Evolutionary conservation across 2,888 invertebrate species (phyloP), one percentile per base, ranked within the genome.

Genomic region (Sabatieria punctata): DNA sequence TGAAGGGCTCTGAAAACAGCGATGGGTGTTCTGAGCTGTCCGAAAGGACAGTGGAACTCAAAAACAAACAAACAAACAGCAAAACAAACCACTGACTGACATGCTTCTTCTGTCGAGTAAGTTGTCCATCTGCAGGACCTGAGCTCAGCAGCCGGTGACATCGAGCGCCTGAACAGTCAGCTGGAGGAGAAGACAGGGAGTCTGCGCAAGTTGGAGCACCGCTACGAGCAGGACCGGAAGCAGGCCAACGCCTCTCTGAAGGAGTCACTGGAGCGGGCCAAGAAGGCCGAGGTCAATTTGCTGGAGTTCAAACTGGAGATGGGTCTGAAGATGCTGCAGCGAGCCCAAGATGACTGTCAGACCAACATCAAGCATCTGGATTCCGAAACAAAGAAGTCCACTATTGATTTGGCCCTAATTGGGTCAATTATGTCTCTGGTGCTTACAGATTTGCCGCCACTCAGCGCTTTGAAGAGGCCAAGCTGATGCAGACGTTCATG

Each of bases 281-380:
- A 54, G 37, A 55, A 54, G 42, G 53, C 57, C 8, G 60, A 60
- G 43, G 26, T 48, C 24, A 49, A 50, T 23, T 45, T 57, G 23
- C 48, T 60, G 19, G 57, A 59, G 40, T 51, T 54, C 42, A 54
- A 54, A 37, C 43, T 58, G 22, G 60, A 59, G n/a, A 49, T 56
- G 33, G 58, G 56, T 11, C 22, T 56, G 8, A 47, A 51, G 26
- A 45, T 55, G 19, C 51, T 60, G 41, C 58, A 60, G 41, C 52
- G 57, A 8, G 57, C 61, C 22, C 49, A 46, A 15, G 54, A 54
- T 22, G 60, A 60, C 25, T 57, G 59, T 51, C 22, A 51, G n/a
- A 25, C 19, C 27, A 49, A 54, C 36, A 50, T 54, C 22, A 27
- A 42, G 26, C 45, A 49, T 11, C 19, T 47, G 19, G 56, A 57